Base-by-base conservation (phyloP, 1,140 invertebrate species). In the Drosophila teissieri region DNA sequence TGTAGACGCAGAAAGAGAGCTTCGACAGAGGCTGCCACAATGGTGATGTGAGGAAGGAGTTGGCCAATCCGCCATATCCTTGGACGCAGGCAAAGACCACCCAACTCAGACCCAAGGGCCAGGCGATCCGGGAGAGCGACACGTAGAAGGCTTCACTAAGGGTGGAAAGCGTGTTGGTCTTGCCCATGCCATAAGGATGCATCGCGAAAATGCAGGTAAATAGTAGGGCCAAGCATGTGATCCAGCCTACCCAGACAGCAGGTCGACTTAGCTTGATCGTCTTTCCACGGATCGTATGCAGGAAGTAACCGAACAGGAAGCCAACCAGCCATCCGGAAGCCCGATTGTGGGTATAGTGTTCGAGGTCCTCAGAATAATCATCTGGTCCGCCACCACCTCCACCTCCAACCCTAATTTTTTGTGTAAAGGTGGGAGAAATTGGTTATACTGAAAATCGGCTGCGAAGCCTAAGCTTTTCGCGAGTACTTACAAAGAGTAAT, bases 11-110 rank as follows among this genome's bases (percentile, higher is more conserved):
- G 68, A 93, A 94, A 0, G 93, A 93, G 0, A 94, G 67, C 46
- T 92, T 89, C 17, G 92, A 91, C 0, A 93, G 78, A 1, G 94
- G 68, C 78, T 94, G 93, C 93, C 93, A 94, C 31, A 93, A 67
- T 4, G 78, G 62, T 24, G 92, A 75, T 3, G 91, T 92, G 14
- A 94, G 49, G 17, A 94, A 92, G 80, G 91, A 92, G 65, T 94
- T 93, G 37, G 93, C 91, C 31, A 92, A 89, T 64, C 93, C 95
- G 77, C 94, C 95, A 82, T 95, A 94, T 46, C 94, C 95, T 52
- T 94, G 93, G 11, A 93, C 91, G 74, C 95, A 95, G 3, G 95
- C 94, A 58, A 95, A 94, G 6, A 96, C 93, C 5, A 96, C 93
- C 95, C 95, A 96, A 1, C 93, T 93, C 4, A 96, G 42, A 1